A percentile compares a stretch with the other conserved stretches of the same genome.
Conservation (phyloP, 2,797 vertebrate genomes). For the Phalloptychus januarius region DNA sequence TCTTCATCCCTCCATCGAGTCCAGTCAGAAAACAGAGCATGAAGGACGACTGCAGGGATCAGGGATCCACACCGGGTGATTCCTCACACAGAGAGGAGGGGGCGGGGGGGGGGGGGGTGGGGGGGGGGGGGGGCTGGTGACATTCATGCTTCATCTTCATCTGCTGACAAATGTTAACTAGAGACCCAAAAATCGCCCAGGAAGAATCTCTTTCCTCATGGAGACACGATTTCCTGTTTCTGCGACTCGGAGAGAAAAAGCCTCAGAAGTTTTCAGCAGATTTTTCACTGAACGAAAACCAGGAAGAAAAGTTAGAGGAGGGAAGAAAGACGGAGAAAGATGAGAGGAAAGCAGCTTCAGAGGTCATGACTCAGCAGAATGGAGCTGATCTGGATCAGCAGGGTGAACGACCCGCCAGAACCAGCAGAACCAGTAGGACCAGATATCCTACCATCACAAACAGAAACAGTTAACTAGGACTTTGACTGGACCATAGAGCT, state of each 20-base stretch:
- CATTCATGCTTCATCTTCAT: not conserved
- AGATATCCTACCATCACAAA: not conserved
- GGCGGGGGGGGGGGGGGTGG: too few relatives aligned
- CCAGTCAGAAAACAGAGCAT: too few relatives aligned
- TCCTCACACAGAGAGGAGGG: too few relatives aligned
- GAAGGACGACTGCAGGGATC: too few relatives aligned
- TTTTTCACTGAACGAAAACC: not conserved
- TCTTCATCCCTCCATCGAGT: too few relatives aligned
- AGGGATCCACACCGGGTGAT: too few relatives aligned
- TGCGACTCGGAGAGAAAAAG: not conserved
- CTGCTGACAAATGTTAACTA: not conserved
- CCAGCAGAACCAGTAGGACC: not conserved
- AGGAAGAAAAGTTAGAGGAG: not conserved
- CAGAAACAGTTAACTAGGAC: not conserved
- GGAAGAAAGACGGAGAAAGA: not conserved
- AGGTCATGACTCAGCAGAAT: constrained; percentile 16
- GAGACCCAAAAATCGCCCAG: not conserved
- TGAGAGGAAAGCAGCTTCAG: constrained; percentile 3
- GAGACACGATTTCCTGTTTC: not conserved
- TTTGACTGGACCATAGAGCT: not conserved
- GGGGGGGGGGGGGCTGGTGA: too few relatives aligned
- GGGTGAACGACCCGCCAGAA: not conserved
- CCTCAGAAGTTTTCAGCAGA: not conserved
- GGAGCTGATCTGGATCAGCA: constrained; percentile 11
- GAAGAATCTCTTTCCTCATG: not conserved